phyloP scores from a whole-genome alignment of 2,113 vertebrate genomes.

The Pollimyrus isidori region DNA sequence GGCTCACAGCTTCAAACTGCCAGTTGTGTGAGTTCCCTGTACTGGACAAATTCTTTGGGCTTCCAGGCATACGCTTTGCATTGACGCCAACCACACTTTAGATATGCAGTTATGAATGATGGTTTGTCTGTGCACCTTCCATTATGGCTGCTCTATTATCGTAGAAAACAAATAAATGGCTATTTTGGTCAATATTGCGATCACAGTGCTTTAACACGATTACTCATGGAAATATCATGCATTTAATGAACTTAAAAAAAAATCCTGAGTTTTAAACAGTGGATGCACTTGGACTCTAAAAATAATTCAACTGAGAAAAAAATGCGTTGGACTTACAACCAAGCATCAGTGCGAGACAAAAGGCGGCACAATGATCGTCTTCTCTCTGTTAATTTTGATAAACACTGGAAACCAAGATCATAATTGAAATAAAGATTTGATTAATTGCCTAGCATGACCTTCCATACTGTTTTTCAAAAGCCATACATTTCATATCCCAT shows the following conservation, averaged over 20 bases:
- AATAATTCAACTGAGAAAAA: neutral
- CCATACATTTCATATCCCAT: neutral
- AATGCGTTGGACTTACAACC: neutral
- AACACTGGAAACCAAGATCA: neutral
- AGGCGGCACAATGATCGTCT: too few relatives aligned
- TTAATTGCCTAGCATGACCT: neutral
- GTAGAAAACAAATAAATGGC: neutral
- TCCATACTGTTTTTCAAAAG: neutral
- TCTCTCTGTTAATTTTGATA: too few relatives aligned
- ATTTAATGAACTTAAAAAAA: neutral
- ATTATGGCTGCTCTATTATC: neutral
- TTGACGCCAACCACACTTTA: neutral
- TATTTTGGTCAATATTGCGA: neutral
- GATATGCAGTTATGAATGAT: neutral
- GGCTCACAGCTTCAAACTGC: neutral
- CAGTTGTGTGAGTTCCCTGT: neutral
- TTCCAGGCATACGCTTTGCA: neutral
- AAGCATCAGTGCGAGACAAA: neutral
- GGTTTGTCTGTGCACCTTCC: neutral
- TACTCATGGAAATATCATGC: neutral
- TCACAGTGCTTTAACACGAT: neutral
- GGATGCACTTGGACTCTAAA: neutral
- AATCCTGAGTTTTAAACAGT: neutral
- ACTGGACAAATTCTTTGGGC: neutral
- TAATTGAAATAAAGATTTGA: neutral